Evolutionary conservation across 1,140 invertebrate genomes (phyloP), one percentile per base, ranked within the genome.

Genomic region (Nephila pilipes): DNA sequence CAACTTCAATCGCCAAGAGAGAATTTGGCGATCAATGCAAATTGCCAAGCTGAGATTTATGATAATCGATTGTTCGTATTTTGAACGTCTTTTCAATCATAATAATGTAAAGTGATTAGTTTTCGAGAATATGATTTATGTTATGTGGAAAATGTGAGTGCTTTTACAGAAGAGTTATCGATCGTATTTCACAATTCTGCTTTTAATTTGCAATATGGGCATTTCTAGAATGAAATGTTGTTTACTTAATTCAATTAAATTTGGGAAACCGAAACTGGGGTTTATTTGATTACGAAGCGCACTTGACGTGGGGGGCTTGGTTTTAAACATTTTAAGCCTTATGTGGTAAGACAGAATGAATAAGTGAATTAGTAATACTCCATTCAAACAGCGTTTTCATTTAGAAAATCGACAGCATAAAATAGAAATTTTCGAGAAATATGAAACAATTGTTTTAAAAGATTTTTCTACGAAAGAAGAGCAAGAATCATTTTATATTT

Each of bases 11-110:
- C 89, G 89, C 89, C 89, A 90, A 60, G 12, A 1, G 65, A 38
- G 8, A 54, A 8, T 46, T 81, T 54, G 89, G 36, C 63, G 36
- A 22, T 20, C 5, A 2, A 8, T 22, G 29, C 3, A 60, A 60
- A 60, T 29, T 22, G 75, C 89, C 69, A 60, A 60, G 36, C 63
- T 3, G 29, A 83, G 79, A 81, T 55, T 79, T 79, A 75, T 89
- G 25, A 63, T 60, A 80, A 90, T 90, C 75, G 89, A 90, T 90
- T 81, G 46, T 46, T 83, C 57, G 38, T n/a, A 75, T 81, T 81
- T 90, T 90, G 57, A 90, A 57, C 75, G 79, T 60, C 54, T 90
- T 90, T 81, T 90, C 69, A 81, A 81, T 90, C 89, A 90, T 90
- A 81, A 90, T 90, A 81, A 81, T 81, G 55, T 29, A 46, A 90